phyloP scores from a whole-genome alignment of 2,113 vertebrate genomes.

The Heterotis niloticus region DNA sequence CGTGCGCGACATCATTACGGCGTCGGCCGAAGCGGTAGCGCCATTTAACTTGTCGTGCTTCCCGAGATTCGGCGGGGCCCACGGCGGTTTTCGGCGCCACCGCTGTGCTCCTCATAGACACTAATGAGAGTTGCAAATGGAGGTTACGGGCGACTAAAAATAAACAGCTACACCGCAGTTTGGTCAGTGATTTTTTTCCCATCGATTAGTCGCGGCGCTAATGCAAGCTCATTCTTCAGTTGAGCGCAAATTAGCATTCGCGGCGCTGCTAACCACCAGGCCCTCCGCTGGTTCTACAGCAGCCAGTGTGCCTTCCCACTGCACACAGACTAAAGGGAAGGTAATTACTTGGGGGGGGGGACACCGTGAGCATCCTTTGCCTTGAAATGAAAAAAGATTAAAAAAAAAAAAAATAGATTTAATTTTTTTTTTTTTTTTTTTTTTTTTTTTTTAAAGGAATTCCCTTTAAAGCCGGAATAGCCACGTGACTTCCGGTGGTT shows the following conservation, averaged over 20 bases:
- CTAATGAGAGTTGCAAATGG: conserved; percentile 43
- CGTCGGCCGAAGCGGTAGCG: conserved; percentile 19
- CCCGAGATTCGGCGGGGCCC: conserved; percentile 20
- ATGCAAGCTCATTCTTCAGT: conserved; percentile 87
- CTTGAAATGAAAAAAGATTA: not conserved
- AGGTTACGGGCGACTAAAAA: conserved; percentile 66
- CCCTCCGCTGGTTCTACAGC: conserved; percentile 34
- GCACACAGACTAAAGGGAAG: not conserved
- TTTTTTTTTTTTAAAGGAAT: too few species aligned
- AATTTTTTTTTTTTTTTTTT: too few species aligned
- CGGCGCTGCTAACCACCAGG: conserved; percentile 71
- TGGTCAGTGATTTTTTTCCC: conserved; percentile 91
- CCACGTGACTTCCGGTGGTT: too few species aligned
- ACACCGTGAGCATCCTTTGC: not conserved
- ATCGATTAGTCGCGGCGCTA: conserved; percentile 93
- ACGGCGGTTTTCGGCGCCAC: conserved; percentile 23
- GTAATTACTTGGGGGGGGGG: not conserved
- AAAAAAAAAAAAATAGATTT: too few species aligned
- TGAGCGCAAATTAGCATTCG: conserved; percentile 83
- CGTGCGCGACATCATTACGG: conserved; percentile 8
- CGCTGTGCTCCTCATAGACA: conserved; percentile 28
- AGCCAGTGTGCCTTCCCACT: not conserved
- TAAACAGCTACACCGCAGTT: conserved; percentile 81
- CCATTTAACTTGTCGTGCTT: conserved; percentile 18
- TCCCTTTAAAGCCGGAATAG: too few species aligned